Percentiles rank a stretch among this genome's conserved stretches.
Evolutionary conservation across 2,113 vertebrate species (phyloP).

Genomic region (Myotis yumanensis): DNA sequence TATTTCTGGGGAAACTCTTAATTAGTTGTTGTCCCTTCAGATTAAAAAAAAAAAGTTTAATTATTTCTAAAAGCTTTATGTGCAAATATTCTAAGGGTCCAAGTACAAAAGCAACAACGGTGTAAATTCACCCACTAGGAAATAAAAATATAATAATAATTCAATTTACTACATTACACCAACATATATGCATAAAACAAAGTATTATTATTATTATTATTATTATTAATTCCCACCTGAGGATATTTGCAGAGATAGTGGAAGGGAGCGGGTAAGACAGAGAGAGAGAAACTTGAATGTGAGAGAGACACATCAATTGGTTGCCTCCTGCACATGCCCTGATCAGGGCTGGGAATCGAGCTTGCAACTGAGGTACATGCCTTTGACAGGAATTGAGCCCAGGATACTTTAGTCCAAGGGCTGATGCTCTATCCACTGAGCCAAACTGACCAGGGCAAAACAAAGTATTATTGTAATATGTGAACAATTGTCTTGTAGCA

Average conservation of each 20-base stretch:
- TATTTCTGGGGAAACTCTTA: background rate
- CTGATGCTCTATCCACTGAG: too few species aligned
- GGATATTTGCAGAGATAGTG: too few species aligned
- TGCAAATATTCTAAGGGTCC: background rate
- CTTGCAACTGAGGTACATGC: too few species aligned
- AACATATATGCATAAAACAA: background rate
- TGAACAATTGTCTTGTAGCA: background rate
- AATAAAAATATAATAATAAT: background rate
- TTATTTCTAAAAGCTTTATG: background rate
- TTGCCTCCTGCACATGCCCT: too few species aligned
- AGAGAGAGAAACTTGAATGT: too few species aligned
- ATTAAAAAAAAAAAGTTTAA: background rate
- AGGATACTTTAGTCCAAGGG: too few species aligned
- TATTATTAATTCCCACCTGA: too few species aligned
- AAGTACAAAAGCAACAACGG: background rate
- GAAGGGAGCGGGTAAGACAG: too few species aligned
- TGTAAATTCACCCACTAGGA: background rate
- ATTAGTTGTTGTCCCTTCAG: background rate
- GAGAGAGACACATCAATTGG: too few species aligned
- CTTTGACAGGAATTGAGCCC: too few species aligned
- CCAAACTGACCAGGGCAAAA: background rate
- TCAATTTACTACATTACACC: background rate
- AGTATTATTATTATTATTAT: background rate
- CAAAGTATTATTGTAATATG: background rate
- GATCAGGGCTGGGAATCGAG: too few species aligned